Base-by-base conservation (phyloP, 2,888 invertebrate genomes). In the Gari tellinella region DNA sequence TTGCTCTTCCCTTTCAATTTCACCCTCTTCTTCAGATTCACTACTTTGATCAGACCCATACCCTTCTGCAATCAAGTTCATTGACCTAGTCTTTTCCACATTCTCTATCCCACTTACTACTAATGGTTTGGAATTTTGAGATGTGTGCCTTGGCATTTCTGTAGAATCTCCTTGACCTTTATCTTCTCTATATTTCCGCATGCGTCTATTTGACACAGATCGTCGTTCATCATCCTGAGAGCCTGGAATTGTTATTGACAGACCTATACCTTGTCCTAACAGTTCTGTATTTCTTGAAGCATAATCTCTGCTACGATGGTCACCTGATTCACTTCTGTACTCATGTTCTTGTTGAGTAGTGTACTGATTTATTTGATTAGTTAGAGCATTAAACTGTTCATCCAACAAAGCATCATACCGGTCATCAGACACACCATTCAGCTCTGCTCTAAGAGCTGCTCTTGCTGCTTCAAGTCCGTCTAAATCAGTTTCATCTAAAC, bases 1-100 rank as follows among this genome's bases (percentile, higher is more conserved):
- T 25, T 58, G 67, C 57, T 77, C 72, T 37, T 85, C 89, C 73
- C 88, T 83, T 46, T 90, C 90, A 8, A 90, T 84, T 62, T 91
- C 91, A 4, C 90, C 91, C 52, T 91, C 91, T 65, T 91, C 91
- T 63, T 90, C 91, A 0, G 89, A 89, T n/a, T 89, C 90, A 40
- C 75, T 73, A 26, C 65, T 72, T n/a, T 63, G 72, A 43, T 83
- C 63, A 8, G 72, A 81, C 17, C 81, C 82, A 72, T 89, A 90
- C 45, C 85, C 88, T 58, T 87, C 83, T 65, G 88, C 89, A 25
- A 90, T 87, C 56, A 88, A 80, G 40, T 80, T 85, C 84, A 88
- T 89, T 14, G 74, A 74, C 3, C 31, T 41, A 25, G 63, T 37
- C 14, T 45, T 43, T 45, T 66, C 61, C 5, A 49, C 37, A 38